Conservation (phyloP, 2,797 vertebrate genomes). For the Alfaro cultratus region DNA sequence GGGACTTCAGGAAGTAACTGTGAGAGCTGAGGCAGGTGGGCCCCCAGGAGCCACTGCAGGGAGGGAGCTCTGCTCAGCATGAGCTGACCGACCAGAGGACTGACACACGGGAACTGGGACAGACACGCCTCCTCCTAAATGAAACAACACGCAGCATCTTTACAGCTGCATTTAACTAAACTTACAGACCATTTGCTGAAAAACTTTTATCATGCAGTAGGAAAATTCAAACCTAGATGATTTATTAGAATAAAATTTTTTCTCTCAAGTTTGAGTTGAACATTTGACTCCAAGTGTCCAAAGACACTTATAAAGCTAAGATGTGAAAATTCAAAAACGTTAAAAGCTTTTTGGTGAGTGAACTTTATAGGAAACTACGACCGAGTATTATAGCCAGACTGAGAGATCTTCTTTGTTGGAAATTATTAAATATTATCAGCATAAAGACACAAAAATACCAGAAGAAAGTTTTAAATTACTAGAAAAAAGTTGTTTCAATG, state of each 20-base stretch:
- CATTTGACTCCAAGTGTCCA: neutral
- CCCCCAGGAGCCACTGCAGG: conserved; percentile 83
- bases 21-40: conserved; percentile 82
- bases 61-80: conserved; percentile 87
- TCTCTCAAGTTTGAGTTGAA: neutral
- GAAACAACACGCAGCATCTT: neutral
- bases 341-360: too few species aligned
- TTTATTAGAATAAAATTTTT: neutral
- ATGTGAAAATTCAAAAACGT: neutral
- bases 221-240: neutral
- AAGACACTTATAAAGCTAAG: neutral
- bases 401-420: too few species aligned
- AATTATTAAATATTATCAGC: too few species aligned
- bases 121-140: conserved; percentile 86
- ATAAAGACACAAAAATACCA: too few species aligned
- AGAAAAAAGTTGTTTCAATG: too few species aligned
- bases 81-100: conserved; percentile 88
- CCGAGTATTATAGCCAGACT: too few species aligned
- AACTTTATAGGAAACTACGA: neutral
- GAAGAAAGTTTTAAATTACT: too few species aligned
- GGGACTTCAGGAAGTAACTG: conserved; percentile 88
- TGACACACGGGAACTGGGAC: conserved; percentile 88
- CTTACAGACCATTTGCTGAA: neutral
- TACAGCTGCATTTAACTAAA: neutral
- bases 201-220: neutral